Evolutionary conservation across 2,797 vertebrate species (phyloP).

Genomic region (Lycodopsis pacificus): DNA sequence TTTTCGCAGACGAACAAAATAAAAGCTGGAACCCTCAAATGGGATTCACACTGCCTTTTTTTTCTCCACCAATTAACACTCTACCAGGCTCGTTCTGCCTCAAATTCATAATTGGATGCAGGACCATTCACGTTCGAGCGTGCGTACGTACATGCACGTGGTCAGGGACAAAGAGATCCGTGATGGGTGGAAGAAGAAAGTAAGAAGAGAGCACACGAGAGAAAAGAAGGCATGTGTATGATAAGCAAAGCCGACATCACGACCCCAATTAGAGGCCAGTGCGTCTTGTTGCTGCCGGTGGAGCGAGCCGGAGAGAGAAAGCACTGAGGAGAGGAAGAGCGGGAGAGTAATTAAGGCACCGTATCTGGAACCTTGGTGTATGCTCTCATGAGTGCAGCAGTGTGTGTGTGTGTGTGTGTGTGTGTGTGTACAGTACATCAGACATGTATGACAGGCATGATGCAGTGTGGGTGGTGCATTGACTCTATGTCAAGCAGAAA

Average conservation of each 20-base stretch:
- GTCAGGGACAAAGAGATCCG: slow-evolving; percentile 21
- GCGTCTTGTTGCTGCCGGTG: slow-evolving; percentile 31
- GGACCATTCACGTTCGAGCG: slow-evolving; percentile 10
- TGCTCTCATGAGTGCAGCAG: slow-evolving; percentile 24
- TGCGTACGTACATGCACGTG: background rate
- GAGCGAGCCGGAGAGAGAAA: slow-evolving; percentile 38
- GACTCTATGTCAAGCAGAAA: background rate
- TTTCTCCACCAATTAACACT: slow-evolving; percentile 67
- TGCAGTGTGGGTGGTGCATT: background rate
- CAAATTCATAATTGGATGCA: slow-evolving; percentile 59
- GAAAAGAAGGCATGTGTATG: slow-evolving; percentile 57
- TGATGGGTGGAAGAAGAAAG: slow-evolving; percentile 55
- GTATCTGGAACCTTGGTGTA: slow-evolving; percentile 26
- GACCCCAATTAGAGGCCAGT: slow-evolving; percentile 80
- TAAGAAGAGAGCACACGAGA: slow-evolving; percentile 24
- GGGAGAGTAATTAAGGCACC: slow-evolving; percentile 65
- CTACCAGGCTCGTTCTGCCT: slow-evolving; percentile 26
- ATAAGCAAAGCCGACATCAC: slow-evolving; percentile 75
- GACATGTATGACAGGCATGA: slow-evolving; percentile 5
- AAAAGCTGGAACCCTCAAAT: background rate
- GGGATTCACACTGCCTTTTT: background rate
- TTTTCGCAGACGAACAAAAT: background rate
- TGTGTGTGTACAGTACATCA: background rate
- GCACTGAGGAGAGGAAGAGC: slow-evolving; percentile 33
- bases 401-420: background rate